Conservation (phyloP, 2,113 vertebrate species). For the Aphelocoma coerulescens region DNA sequence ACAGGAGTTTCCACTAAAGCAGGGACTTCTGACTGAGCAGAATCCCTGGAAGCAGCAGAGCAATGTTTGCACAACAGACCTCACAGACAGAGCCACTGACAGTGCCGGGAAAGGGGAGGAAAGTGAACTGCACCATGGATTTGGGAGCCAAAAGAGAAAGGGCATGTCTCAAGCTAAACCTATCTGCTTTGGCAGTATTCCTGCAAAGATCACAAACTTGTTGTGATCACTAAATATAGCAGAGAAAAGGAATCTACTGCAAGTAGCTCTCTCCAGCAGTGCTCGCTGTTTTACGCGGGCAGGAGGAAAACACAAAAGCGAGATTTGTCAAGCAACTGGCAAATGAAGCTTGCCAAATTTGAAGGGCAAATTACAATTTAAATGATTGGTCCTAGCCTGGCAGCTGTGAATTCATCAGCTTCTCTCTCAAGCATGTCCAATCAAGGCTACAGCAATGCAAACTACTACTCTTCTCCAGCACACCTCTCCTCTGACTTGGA, state of each 20-base stretch:
- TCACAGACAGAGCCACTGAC: neutral
- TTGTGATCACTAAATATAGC: slow-evolving; percentile 44
- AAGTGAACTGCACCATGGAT: neutral
- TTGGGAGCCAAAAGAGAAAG: slow-evolving; percentile 7
- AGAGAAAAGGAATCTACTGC: neutral
- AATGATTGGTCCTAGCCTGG: neutral
- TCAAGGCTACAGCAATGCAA: neutral
- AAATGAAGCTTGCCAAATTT: slow-evolving; percentile 9
- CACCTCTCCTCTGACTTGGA: neutral
- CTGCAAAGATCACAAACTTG: neutral
- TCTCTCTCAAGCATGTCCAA: neutral
- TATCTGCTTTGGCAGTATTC: slow-evolving; percentile 22
- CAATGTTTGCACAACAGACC: slow-evolving; percentile 14
- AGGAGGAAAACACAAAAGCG: neutral
- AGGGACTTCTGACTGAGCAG: neutral
- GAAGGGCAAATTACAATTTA: slow-evolving; percentile 26
- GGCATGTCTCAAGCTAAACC: neutral
- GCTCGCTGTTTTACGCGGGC: neutral
- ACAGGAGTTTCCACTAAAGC: neutral
- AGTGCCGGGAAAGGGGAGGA: neutral
- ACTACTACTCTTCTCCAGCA: neutral
- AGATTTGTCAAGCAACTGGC: neutral
- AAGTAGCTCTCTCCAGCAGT: neutral
- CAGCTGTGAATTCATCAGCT: slow-evolving; percentile 22
- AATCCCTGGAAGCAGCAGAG: neutral